These are phyloP conservation scores for Melanotaenia duboulayi DNA, from an alignment of 2,113 vertebrate genomes.

Conservation along the genomic window DNA sequence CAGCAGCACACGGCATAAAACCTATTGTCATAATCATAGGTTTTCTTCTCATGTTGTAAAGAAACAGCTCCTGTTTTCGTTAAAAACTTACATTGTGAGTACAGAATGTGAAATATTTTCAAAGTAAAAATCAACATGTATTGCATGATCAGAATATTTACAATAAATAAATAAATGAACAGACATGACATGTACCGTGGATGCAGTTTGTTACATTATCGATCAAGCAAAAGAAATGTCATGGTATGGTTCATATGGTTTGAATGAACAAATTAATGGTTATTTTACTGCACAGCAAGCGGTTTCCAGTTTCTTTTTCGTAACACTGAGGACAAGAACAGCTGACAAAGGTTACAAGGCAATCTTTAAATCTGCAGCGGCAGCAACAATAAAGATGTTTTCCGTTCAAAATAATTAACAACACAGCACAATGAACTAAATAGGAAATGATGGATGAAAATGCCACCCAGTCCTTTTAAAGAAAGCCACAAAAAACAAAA, in stretches of 20 bases:
- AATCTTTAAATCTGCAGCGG: not conserved
- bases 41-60: slow-evolving; percentile 10
- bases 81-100: not conserved
- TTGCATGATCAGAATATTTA: not conserved
- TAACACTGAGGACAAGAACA: not conserved
- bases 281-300: not conserved
- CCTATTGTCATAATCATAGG: slow-evolving; percentile 2
- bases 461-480: not conserved
- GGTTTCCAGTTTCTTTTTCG: not conserved
- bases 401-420: too few relatives aligned
- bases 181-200: not conserved
- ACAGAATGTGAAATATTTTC: not conserved
- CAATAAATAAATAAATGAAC: not conserved
- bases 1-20: slow-evolving; percentile 20
- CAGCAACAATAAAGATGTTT: too few relatives aligned
- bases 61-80: not conserved
- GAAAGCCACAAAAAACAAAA: too few relatives aligned
- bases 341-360: not conserved
- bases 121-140: not conserved
- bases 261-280: not conserved
- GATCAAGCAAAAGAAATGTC: not conserved
- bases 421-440: not conserved
- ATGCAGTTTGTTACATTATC: not conserved
- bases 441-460: not conserved
- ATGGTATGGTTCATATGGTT: not conserved